Base-by-base conservation (phyloP, 2,797 vertebrate species). In the Petrocephalus schoutedeni region DNA sequence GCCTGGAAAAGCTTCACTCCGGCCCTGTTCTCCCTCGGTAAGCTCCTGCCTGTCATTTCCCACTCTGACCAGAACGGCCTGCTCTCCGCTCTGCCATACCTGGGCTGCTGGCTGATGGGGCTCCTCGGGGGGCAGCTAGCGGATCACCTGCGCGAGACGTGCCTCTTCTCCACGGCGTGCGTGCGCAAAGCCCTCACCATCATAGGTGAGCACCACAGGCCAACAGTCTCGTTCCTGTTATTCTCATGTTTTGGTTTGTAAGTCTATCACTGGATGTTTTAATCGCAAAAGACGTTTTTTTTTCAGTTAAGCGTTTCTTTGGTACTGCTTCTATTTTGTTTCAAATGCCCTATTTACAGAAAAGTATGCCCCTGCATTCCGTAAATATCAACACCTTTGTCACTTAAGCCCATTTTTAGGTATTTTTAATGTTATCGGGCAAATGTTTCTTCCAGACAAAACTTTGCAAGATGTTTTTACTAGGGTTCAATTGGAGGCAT, bases 51-150 rank as follows among this genome's bases (percentile, higher is more conserved):
- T 59, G 54, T 19, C 16, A 32, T 19, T 23, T 19, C 36, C 36
- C 36, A 41, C 4, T 10, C 56, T 41, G 49, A 89, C 90, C 87
- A 97, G 96, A 96, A 97, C 87, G 96, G 96, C 0, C 89, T 97
- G 91, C 93, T 97, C 56, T 97, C 96, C 87, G 95, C 95, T 0
- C 84, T 97, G 23, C 96, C 96, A 90, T 97, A 96, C 92, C 95
- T 97, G 84, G 95, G 96, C 87, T 94, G 93, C 87, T 97, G 96
- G 96, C n/a, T 97, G 5, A 94, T 94, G 92, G 96, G 96, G 91
- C 94, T 96, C 88, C 58, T 94, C 0, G 94, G 94, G 80, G 96
- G 96, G 10, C 93, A 95, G 89, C 90, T 93, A 86, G 96, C 96
- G 88, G 96, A 97, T 91, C 91, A 93, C 84, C 93, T 96, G 90